Base-by-base conservation (phyloP, 2,113 vertebrate species). In the Mugil cephalus region DNA sequence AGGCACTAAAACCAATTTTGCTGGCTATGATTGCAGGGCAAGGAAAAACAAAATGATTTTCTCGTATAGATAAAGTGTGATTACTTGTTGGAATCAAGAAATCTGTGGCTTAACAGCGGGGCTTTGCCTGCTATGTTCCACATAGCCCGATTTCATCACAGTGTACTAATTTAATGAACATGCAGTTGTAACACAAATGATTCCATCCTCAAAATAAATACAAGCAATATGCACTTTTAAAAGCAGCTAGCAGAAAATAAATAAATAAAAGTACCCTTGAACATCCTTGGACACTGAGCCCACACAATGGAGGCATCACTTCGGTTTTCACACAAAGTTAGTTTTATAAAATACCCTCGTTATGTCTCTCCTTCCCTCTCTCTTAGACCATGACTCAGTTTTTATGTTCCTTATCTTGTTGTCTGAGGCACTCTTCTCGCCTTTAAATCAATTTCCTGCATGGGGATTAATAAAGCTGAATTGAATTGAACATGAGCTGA, bases 401-500 rank as follows among this genome's bases (percentile, higher is more conserved):
- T 71, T 68, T 74, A 68, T 63, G 70, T 77, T 52, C 30, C 54
- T 86, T 84, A 85, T 84, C 84, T 80, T 87, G 72, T 83, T 87
- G 84, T 91, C 70, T 77, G 65, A 70, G 75, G 71, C 75, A 59
- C 77, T 87, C 67, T 69, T 77, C 77, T 76, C 81, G 58, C 79
- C 62, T 79, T 82, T 88, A 89, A 88, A 90, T 89, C 79, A 82
- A 84, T 89, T 88, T 79, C 71, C 43, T 82, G 67, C 50, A 55
- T 15, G 43, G 76, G 74, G 82, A 88, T 86, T 90, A 88, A 89
- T 89, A 76, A 84, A 75, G 75, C 70, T 62, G 72, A 84, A 88
- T 80, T 76, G 62, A 78, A 89, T 56, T 69, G 79, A 87, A 78
- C 76, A 74, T 2, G 59, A 82, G 53, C 75, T 60, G 66, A 59